Conservation (phyloP, 2,113 vertebrate genomes). For the Podarcis cretensis region DNA sequence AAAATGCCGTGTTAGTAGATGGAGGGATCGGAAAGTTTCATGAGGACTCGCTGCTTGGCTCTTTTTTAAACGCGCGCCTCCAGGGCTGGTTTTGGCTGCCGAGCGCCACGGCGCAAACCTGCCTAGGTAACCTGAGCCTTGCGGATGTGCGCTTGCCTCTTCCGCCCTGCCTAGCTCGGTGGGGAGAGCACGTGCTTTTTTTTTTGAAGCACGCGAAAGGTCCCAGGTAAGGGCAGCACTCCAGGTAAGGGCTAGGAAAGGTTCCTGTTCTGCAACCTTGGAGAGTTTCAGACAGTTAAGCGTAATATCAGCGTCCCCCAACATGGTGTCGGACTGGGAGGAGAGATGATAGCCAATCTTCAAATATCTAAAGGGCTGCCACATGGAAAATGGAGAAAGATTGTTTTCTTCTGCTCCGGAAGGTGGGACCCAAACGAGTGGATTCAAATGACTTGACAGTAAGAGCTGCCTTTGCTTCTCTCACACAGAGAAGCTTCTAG, state of each 20-base stretch:
- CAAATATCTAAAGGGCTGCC: too few species aligned
- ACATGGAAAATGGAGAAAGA: too few species aligned
- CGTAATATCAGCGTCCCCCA: background rate
- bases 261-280: background rate
- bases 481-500: too few species aligned
- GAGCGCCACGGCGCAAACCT: background rate
- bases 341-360: background rate
- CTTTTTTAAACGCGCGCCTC: background rate
- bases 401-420: too few species aligned
- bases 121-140: background rate
- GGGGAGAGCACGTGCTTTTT: background rate
- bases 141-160: background rate
- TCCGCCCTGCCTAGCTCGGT: background rate
- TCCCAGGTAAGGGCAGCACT: background rate
- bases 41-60: background rate
- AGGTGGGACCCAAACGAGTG: too few species aligned
- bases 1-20: too few species aligned
- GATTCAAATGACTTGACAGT: too few species aligned
- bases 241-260: background rate
- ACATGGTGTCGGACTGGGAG: background rate
- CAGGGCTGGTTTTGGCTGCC: background rate
- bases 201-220: background rate
- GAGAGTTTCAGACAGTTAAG: background rate
- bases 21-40: background rate
- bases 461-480: too few species aligned